These are phyloP conservation scores for Tenthredo notha DNA, from an alignment of 2,888 invertebrate genomes.

Conservation along the genomic window DNA sequence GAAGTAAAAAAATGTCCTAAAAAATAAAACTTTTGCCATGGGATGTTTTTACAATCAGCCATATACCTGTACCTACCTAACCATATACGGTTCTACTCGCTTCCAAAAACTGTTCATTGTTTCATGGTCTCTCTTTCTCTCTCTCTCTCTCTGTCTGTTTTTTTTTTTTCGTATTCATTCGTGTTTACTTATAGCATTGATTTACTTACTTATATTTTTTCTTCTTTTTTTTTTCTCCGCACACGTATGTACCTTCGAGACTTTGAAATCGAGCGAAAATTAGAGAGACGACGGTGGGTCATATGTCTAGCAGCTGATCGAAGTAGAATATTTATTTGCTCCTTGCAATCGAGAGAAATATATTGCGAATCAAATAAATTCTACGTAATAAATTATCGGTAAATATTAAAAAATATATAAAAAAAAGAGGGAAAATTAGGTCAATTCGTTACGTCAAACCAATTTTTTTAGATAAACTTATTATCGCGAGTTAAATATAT, in stretches of 20 bases:
- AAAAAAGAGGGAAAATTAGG: too few species aligned
- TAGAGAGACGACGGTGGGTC: background rate
- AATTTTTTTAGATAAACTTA: too few species aligned
- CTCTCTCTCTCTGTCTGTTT: background rate
- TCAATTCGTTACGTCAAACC: too few species aligned
- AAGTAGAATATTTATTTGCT: background rate
- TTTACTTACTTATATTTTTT: background rate
- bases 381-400: too few species aligned
- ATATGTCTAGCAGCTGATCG: background rate
- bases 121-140: too few species aligned
- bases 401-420: too few species aligned
- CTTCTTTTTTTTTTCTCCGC: background rate
- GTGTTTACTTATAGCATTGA: background rate
- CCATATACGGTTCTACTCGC: background rate
- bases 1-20: background rate
- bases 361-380: background rate
- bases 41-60: background rate
- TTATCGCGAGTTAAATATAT: background rate
- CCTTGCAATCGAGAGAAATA: background rate
- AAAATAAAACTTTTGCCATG: background rate
- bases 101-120: background rate
- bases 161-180: background rate
- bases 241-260: background rate
- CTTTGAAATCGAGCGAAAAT: background rate
- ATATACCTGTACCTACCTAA: background rate